Conservation (phyloP, 2,797 vertebrate species). For the Enteromius unitaeniatus region DNA sequence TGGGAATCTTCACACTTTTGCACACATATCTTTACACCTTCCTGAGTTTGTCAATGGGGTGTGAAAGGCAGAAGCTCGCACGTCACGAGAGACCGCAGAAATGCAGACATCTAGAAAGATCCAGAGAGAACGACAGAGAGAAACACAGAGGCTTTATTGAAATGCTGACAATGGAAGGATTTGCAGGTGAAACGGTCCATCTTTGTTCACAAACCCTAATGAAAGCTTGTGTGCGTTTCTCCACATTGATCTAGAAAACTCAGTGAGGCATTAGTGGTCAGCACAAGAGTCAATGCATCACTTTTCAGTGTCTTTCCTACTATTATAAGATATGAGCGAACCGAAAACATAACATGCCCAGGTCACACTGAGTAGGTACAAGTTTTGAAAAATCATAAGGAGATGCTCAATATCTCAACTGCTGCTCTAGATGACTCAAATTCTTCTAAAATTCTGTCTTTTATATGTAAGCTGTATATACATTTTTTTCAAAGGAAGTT, state of each 20-base stretch:
- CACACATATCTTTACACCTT: conserved; percentile 58
- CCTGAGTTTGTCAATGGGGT: conserved; percentile 59
- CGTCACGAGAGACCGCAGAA: background rate
- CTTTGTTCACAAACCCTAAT: background rate
- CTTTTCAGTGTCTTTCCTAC: background rate
- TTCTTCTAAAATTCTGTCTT: background rate
- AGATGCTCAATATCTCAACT: background rate
- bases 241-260: conserved; percentile 27
- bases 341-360: background rate
- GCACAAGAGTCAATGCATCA: background rate
- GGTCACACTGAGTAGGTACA: background rate
- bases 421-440: background rate
- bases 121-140: background rate
- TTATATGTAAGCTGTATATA: background rate
- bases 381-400: background rate
- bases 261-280: background rate
- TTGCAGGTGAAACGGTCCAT: conserved; percentile 29
- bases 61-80: conserved; percentile 34
- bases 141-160: background rate
- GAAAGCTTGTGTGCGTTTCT: background rate
- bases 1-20: conserved; percentile 41
- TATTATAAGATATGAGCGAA: background rate
- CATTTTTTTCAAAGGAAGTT: background rate
- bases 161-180: conserved; percentile 23
- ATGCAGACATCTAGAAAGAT: background rate